Conservation (phyloP, 2,888 invertebrate species). For the Dasysyrphus tricinctus region DNA sequence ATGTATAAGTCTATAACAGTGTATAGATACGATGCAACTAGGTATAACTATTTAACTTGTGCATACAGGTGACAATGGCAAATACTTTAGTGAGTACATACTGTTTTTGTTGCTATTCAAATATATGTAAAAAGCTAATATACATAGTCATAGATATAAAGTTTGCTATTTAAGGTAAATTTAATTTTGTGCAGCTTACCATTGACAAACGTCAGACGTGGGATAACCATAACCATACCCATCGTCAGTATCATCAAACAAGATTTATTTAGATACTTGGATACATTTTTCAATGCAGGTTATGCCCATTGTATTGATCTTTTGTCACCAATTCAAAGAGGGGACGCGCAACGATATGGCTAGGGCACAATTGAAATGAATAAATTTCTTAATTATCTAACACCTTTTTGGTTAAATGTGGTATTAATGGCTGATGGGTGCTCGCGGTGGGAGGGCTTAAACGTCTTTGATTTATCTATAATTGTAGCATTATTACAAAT, state of each 20-base stretch:
- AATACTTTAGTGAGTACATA: conserved; percentile 38
- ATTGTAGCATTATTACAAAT: conserved; percentile 11
- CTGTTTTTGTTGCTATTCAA: conserved; percentile 59
- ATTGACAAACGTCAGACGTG: background rate
- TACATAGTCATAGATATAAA: conserved; percentile 28
- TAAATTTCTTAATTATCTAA: conserved; percentile 74
- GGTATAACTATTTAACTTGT: conserved; percentile 23
- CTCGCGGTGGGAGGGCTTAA: conserved; percentile 36
- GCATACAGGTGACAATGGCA: conserved; percentile 69
- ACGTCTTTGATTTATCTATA: conserved; percentile 39
- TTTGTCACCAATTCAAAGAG: conserved; percentile 26
- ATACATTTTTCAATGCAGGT: conserved; percentile 16
- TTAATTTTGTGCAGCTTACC: conserved; percentile 54
- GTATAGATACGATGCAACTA: background rate
- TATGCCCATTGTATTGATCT: conserved; percentile 23
- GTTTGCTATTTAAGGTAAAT: conserved; percentile 55
- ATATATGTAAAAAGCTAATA: conserved; percentile 45
- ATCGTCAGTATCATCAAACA: conserved; percentile 54
- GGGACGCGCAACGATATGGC: background rate
- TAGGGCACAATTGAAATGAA: conserved; percentile 65
- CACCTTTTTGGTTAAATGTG: conserved; percentile 54
- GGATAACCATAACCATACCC: conserved; percentile 15
- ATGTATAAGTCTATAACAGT: conserved; percentile 14
- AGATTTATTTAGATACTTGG: conserved; percentile 69
- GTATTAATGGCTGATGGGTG: conserved; percentile 34